These are phyloP conservation scores for Phaedon cochleariae DNA, from an alignment of 2,888 invertebrate genomes.

Conservation along the genomic window DNA sequence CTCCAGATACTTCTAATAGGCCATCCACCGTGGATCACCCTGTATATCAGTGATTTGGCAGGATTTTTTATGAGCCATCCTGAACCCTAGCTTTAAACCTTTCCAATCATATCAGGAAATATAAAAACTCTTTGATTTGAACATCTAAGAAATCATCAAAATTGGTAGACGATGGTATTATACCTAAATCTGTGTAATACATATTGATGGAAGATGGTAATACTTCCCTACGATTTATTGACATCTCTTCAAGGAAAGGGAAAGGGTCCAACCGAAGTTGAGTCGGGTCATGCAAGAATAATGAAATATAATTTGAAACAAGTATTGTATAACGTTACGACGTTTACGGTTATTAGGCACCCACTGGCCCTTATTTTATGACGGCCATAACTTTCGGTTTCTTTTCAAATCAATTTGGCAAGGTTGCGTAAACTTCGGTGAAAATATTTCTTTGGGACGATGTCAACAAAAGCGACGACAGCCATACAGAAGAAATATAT, in stretches of 20 bases:
- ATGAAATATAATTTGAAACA: conserved; percentile 1
- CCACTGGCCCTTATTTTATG: conserved; percentile 27
- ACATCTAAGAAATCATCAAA: too few relatives aligned
- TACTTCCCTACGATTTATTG: background rate
- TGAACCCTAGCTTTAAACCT: too few relatives aligned
- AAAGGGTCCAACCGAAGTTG: conserved; percentile 10
- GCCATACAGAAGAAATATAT: background rate
- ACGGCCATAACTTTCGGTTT: conserved; percentile 30
- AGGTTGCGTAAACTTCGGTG: conserved; percentile 12
- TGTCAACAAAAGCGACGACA: background rate
- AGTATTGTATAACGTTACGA: conserved; percentile 4
- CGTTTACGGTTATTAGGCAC: conserved; percentile 19
- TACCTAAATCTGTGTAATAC: too few relatives aligned
- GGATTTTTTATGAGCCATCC: too few relatives aligned
- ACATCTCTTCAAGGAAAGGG: conserved; percentile 3
- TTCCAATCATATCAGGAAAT: too few relatives aligned
- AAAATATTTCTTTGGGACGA: conserved; percentile 16
- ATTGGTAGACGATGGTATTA: too few relatives aligned
- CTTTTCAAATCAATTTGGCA: conserved; percentile 4
- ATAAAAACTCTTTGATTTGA: too few relatives aligned
- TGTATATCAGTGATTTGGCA: too few relatives aligned
- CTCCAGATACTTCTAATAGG: too few relatives aligned
- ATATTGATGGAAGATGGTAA: too few relatives aligned
- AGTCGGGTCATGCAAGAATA: background rate
- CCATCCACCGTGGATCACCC: too few relatives aligned